phyloP scores from a whole-genome alignment of 2,797 vertebrate genomes.

The Buceros bicornis region DNA sequence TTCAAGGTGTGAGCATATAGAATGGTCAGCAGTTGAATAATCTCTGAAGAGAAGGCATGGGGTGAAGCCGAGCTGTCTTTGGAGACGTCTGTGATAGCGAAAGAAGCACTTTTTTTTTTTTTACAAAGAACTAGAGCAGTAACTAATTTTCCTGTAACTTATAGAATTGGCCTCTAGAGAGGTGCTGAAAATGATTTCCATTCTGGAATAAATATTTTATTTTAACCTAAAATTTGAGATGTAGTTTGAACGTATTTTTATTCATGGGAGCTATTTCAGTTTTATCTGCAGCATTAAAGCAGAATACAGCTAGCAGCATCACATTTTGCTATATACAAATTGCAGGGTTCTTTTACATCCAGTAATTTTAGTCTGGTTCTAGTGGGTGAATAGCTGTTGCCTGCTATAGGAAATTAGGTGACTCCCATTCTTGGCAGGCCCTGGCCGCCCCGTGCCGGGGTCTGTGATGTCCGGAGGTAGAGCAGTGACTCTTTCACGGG shows the following conservation, averaged over 20 bases:
- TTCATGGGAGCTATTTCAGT: background rate
- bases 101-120: background rate
- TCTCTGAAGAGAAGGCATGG: background rate
- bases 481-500: too few species aligned
- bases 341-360: background rate
- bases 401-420: background rate
- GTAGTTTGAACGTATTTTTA: background rate
- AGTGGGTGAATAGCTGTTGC: background rate
- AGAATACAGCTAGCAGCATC: background rate
- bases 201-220: background rate
- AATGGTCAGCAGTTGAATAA: background rate
- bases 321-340: background rate
- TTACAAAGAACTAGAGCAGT: background rate
- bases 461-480: too few species aligned
- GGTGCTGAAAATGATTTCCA: background rate
- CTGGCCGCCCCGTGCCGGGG: too few species aligned
- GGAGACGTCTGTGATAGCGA: background rate
- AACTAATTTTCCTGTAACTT: background rate
- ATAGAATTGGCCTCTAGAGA: background rate
- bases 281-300: background rate
- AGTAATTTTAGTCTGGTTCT: background rate
- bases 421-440: background rate
- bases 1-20: background rate
- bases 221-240: background rate
- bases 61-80: background rate